Base-by-base conservation (phyloP, 2,113 vertebrate species). In the Saguinus imperator region DNA sequence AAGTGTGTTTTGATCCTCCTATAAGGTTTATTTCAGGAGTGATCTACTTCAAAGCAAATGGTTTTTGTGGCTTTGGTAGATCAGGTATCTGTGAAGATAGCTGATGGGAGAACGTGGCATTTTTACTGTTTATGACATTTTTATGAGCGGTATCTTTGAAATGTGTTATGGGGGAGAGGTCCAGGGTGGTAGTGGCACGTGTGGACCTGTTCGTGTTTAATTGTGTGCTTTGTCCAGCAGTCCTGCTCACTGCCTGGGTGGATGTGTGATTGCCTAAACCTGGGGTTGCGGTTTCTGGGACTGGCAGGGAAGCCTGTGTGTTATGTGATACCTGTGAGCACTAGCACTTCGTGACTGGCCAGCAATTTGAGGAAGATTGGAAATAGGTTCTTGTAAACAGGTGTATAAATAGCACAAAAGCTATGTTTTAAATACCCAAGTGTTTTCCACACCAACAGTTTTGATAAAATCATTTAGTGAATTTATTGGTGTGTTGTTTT, bases 311-410 rank as follows among this genome's bases (percentile, higher is more conserved):
- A 86, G 14, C 61, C 68, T 80, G 32, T 79, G 57, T 82, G 37
- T 68, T 81, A 57, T 8, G 3, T 5, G 50, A 57, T 76, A 73
- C 21, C 29, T 64, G 52, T 68, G 84, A 80, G 50, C 43, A 35
- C 29, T 35, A 2, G 66, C 27, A 43, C 29, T 43, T 21, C 35
- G 0, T 37, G 29, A 35, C 81, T 29, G 77, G 68, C 80, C 37
- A 20, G 48, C n/a, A 29, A 1, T 70, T 86, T 57, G 48, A 94
- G 93, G 80, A 45, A 87, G 61, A 80, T 48, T 96, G 64, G 70
- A 80, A 96, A 80, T 40, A 70, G 29, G 40, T 50, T 75, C 70
- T 84, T 58, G 72, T 93, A 91, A 93, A 96, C 77, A 91, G 75
- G 89, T 61, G 21, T 84, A 68, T 91, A 91, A 93, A 72, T 88